phyloP scores from a whole-genome alignment of 2,888 invertebrate genomes.

The Merodon equestris region DNA sequence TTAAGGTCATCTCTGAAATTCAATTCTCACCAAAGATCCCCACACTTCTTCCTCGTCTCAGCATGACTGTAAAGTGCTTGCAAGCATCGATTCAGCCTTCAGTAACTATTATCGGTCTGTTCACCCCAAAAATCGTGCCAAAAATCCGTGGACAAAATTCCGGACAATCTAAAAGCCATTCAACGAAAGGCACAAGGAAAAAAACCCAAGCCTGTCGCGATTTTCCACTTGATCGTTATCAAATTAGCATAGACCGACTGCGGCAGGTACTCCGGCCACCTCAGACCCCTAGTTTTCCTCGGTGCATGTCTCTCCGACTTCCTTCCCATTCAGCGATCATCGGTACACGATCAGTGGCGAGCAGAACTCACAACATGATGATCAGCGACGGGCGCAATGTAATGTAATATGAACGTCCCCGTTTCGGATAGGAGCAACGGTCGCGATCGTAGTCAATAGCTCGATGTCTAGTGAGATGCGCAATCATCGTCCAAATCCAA shows the following conservation, averaged over 20 bases:
- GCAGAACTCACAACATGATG: conserved; percentile 36
- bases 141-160: conserved; percentile 15
- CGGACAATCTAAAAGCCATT: not conserved
- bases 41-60: no score
- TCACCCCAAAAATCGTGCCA: conserved; percentile 12
- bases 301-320: conserved; percentile 26
- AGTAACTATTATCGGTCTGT: conserved; percentile 2
- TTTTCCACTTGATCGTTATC: conserved; percentile 62
- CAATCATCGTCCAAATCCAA: conserved; percentile 61
- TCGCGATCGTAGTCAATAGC: conserved; percentile 14
- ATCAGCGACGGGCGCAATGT: conserved; percentile 43
- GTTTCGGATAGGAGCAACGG: conserved; percentile 51
- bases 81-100: no score
- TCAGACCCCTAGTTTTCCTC: not conserved
- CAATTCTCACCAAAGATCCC: not conserved
- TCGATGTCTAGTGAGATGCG: conserved; percentile 29
- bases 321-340: conserved; percentile 31
- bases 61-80: no score
- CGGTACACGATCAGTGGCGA: conserved; percentile 30
- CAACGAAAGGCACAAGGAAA: conserved; percentile 8
- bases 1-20: conserved; percentile 52
- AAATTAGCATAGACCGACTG: conserved; percentile 51
- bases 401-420: conserved; percentile 62
- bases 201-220: conserved; percentile 45
- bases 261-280: conserved; percentile 52